Conservation (phyloP, 1,140 invertebrate genomes). For the Bombus impatiens region DNA sequence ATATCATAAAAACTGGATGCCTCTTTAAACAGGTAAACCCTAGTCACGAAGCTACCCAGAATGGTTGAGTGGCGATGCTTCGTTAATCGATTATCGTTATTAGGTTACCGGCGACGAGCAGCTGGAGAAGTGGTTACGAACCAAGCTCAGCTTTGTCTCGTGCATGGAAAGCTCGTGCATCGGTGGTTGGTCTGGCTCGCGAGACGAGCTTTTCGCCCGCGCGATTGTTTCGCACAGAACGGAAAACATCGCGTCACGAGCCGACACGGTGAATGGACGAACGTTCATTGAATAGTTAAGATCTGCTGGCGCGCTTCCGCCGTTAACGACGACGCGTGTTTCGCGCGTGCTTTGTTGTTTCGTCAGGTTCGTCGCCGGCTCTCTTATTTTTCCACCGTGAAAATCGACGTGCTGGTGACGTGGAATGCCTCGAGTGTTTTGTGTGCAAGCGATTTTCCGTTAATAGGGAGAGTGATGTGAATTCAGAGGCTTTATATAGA, state of each 20-base stretch:
- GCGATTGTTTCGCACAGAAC: constrained; percentile 27
- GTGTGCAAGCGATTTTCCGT: not conserved
- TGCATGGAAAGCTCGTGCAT: constrained; percentile 9
- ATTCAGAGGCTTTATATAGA: not conserved
- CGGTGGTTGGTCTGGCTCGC: not conserved
- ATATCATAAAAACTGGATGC: not conserved
- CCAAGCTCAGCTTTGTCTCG: constrained; percentile 32
- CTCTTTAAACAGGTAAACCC: constrained; percentile 3
- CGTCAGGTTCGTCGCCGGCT: constrained; percentile 27
- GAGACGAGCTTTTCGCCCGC: constrained; percentile 7
- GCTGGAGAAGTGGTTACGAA: constrained; percentile 13
- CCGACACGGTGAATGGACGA: constrained; percentile 54
- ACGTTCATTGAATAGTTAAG: constrained; percentile 69
- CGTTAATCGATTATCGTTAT: constrained; percentile 68
- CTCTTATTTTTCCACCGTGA: constrained; percentile 1
- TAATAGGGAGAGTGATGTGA: not conserved
- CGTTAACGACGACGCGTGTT: constrained; percentile 26
- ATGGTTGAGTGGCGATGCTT: constrained; percentile 38
- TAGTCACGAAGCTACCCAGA: constrained; percentile 25
- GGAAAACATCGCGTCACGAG: constrained; percentile 57
- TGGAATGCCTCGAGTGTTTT: not conserved
- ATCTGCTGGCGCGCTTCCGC: constrained; percentile 57
- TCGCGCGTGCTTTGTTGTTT: constrained; percentile 51
- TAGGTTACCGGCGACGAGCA: constrained; percentile 43
- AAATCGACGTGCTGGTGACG: not conserved